Evolutionary conservation across 2,888 invertebrate genomes (phyloP), one percentile per base, ranked within the genome.

Genomic region (Cheiracanthium punctorium): DNA sequence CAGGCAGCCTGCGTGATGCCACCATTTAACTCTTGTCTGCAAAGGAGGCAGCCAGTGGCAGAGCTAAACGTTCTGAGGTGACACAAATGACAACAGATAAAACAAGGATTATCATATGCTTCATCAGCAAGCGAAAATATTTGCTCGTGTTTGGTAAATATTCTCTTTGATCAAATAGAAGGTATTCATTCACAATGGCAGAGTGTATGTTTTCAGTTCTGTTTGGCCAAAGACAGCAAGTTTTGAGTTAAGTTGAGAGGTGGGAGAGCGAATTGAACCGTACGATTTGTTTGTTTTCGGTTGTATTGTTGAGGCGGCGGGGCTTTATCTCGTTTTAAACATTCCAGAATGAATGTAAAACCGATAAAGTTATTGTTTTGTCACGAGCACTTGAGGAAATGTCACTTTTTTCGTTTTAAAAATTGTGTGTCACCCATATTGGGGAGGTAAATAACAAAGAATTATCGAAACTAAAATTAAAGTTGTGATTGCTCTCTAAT

Each of bases 141-240:
- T 75, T 75, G 75, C 28, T 20, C n/a, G 24, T 64, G 75, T 64
- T 58, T 75, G 32, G 75, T 64, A 74, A 74, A 74, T 74, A 74
- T 74, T 64, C 33, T 37, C 70, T 74, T 24, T 74, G 74, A 74
- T 74, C 65, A 75, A 75, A 75, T 64, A 75, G 28, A 65, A 28
- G 37, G 33, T 20, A 65, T 33, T 75, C 41, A 32, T 65, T 32
- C 29, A 65, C 65, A 75, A 64, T 65, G 37, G 37, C 24, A 75
- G 24, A 20, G 24, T 20, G 41, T 20, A 65, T 33, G 65, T 75
- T 75, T 75, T 32, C n/a, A 52, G 73, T 71, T 71, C n/a, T 71
- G 71, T 71, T 71, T 71, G 43, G 24, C 24, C 37, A 73, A 73
- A 58, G 41, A 28, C 37, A 24, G 64, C 12, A n/a, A 75, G 43